phyloP scores from a whole-genome alignment of 1,140 invertebrate species.

The Drosophila bocqueti region DNA sequence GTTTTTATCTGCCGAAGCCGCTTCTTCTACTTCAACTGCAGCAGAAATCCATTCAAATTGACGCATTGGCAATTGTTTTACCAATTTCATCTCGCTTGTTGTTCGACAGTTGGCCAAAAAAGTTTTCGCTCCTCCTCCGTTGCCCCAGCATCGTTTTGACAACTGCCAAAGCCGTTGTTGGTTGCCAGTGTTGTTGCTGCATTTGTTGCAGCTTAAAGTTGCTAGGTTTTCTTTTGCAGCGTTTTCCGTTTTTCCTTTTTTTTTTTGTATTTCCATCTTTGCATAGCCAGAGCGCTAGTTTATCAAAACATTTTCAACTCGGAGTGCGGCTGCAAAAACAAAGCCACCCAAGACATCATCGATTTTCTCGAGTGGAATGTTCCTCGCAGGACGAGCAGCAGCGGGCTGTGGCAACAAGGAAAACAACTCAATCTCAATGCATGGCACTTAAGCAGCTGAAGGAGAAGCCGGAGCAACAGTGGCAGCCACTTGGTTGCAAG shows the following conservation, averaged over 20 bases:
- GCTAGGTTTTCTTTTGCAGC: conserved; percentile 13
- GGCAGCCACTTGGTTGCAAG: conserved; percentile 67
- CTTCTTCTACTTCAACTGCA: conserved; percentile 9
- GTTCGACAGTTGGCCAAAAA: conserved; percentile 60
- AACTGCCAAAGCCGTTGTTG: conserved; percentile 54
- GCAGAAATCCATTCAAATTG: conserved; percentile 71
- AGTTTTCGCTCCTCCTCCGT: conserved; percentile 19
- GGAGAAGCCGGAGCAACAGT: conserved; percentile 38
- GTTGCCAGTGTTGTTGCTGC: conserved; percentile 36
- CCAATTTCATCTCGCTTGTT: conserved; percentile 70
- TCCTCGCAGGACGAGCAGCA: not conserved
- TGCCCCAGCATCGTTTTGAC: conserved; percentile 51
- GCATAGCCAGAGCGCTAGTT: conserved; percentile 69
- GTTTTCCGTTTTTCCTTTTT: not conserved
- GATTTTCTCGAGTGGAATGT: conserved; percentile 69
- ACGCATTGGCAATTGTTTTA: conserved; percentile 81
- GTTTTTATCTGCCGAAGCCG: conserved; percentile 38
- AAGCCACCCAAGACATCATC: conserved; percentile 70
- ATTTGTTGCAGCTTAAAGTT: conserved; percentile 73
- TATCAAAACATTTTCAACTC: conserved; percentile 82
- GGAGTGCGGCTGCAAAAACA: conserved; percentile 80
- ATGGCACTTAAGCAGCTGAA: conserved; percentile 76
- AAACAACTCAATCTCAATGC: conserved; percentile 79
- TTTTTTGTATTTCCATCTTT: conserved; percentile 21
- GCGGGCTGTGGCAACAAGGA: conserved; percentile 32